phyloP scores from a whole-genome alignment of 2,888 invertebrate species.

The Callosobruchus maculatus region DNA sequence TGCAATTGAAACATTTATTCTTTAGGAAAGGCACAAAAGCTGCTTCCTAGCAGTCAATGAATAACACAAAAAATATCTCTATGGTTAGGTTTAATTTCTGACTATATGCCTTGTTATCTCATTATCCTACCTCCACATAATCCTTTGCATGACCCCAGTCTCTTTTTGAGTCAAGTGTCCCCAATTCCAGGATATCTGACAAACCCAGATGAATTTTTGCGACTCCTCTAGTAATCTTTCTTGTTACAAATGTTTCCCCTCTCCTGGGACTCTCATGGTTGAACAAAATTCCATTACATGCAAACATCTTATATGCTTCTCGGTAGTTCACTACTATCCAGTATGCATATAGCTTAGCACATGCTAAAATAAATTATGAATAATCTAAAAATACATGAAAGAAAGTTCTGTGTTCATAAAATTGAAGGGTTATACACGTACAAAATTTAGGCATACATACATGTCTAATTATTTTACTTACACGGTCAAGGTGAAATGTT shows the following conservation, averaged over 20 bases:
- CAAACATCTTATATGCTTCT: slow-evolving; percentile 93
- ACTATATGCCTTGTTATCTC: too few species aligned
- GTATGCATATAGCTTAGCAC: slow-evolving; percentile 93
- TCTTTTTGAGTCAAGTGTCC: slow-evolving; percentile 90
- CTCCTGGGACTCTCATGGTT: slow-evolving; percentile 95
- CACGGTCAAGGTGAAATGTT: too few species aligned
- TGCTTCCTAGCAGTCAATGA: too few species aligned
- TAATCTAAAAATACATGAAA: not conserved
- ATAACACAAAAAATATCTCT: too few species aligned
- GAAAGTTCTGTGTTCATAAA: not conserved
- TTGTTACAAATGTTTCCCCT: slow-evolving; percentile 97
- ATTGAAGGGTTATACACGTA: too few species aligned
- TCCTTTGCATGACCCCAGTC: slow-evolving; percentile 99
- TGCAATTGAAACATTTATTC: too few species aligned
- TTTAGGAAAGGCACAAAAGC: too few species aligned
- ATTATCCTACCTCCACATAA: slow-evolving; percentile 81
- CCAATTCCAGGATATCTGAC: slow-evolving; percentile 81
- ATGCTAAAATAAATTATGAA: slow-evolving; percentile 59
- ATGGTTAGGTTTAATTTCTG: too few species aligned
- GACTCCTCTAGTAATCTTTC: slow-evolving; percentile 96
- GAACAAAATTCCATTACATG: slow-evolving; percentile 93
- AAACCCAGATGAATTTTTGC: slow-evolving; percentile 92
- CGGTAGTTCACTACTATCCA: slow-evolving; percentile 96
- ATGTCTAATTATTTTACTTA: too few species aligned
- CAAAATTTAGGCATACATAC: too few species aligned